These are phyloP conservation scores for Hydrotaea cyrtoneurina DNA, from an alignment of 2,888 invertebrate genomes.

Conservation along the genomic window DNA sequence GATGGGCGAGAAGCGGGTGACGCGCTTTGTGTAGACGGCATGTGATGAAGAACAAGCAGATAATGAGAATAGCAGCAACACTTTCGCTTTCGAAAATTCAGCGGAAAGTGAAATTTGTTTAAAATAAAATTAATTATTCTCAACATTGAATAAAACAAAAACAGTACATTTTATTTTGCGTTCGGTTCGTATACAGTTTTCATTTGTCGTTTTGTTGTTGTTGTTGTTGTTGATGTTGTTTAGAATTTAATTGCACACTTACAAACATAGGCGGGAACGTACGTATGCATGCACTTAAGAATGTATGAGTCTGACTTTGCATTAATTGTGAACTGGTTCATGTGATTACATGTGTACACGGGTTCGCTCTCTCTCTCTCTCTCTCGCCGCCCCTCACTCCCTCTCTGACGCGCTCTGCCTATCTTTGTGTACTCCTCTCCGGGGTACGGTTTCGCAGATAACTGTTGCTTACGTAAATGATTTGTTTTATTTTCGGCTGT, in stretches of 20 bases:
- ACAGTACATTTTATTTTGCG: background rate
- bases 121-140: constrained; percentile 35
- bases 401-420: background rate
- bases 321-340: background rate
- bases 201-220: constrained; percentile 18
- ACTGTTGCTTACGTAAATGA: constrained; percentile 50
- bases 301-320: background rate
- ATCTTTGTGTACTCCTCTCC: background rate
- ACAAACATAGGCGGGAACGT: no score
- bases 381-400: background rate
- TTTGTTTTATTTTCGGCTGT: constrained; percentile 40
- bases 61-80: constrained; percentile 38
- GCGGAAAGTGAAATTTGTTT: constrained; percentile 59
- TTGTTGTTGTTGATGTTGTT: constrained; percentile 27
- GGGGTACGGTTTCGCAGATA: constrained; percentile 27
- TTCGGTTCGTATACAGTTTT: background rate
- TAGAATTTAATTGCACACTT: background rate
- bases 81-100: constrained; percentile 54
- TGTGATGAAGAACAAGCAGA: constrained; percentile 11
- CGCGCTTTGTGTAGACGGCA: background rate
- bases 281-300: background rate
- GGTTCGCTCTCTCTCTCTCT: background rate
- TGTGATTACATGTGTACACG: background rate
- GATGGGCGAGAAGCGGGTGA: background rate
- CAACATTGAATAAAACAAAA: background rate